Evolutionary conservation across 2,797 vertebrate species (phyloP).

Genomic region (Lithobates pipiens): DNA sequence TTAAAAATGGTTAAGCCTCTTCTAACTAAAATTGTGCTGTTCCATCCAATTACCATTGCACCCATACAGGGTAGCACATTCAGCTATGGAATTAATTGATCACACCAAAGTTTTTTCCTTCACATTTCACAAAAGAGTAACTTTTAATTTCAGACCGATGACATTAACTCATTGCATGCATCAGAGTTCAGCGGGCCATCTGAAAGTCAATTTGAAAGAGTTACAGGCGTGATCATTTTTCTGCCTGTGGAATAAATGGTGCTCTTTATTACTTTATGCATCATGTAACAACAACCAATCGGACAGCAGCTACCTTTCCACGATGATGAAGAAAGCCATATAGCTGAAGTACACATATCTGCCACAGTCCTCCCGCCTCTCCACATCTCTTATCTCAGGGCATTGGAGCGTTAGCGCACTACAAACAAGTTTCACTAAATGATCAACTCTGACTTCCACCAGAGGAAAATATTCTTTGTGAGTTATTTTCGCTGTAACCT

Average conservation of each 20-base stretch:
- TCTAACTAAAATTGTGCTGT: not conserved
- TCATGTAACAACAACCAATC: conserved; percentile 53
- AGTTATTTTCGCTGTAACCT: conserved; percentile 62
- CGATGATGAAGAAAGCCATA: conserved; percentile 50
- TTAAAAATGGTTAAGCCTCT: not conserved
- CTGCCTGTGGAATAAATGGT: conserved; percentile 15
- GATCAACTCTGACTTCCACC: conserved; percentile 62
- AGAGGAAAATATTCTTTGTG: conserved; percentile 63
- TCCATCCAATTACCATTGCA: not conserved
- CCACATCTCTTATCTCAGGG: conserved; percentile 59
- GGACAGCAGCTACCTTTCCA: conserved; percentile 9
- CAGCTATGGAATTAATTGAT: conserved; percentile 40
- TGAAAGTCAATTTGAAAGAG: conserved; percentile 41
- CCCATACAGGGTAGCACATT: conserved; percentile 1
- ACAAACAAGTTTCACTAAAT: conserved; percentile 63
- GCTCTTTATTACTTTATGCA: conserved; percentile 47
- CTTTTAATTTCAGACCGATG: conserved; percentile 39
- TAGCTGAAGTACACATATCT: conserved; percentile 51
- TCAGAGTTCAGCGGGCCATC: conserved; percentile 29
- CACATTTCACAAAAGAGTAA: conserved; percentile 56
- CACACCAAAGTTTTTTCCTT: conserved; percentile 10
- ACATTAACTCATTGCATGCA: conserved; percentile 52
- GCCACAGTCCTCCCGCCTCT: conserved; percentile 33
- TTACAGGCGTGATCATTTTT: conserved; percentile 21
- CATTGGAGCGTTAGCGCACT: conserved; percentile 59